A percentile compares a stretch with the other conserved stretches of the same genome.
Conservation (phyloP, 2,113 vertebrate species). For the Setophaga petechia region DNA sequence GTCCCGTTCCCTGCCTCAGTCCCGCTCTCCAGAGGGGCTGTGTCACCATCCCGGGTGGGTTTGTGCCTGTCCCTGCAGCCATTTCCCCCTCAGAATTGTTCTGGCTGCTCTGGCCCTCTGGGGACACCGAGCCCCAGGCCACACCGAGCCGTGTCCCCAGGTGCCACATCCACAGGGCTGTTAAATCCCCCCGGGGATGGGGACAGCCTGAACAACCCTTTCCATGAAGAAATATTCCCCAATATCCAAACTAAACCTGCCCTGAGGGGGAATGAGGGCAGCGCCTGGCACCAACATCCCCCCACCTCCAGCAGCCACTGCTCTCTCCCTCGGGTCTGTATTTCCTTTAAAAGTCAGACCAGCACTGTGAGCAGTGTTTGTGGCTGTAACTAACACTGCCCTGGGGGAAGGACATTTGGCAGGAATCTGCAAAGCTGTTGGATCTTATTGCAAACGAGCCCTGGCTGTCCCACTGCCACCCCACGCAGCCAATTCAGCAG, state of each 20-base stretch:
- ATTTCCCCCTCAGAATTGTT: background rate
- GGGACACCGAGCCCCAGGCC: background rate
- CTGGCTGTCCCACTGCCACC: background rate
- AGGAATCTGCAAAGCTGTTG: background rate
- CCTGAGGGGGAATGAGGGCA: accelerated
- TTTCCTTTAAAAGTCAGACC: background rate
- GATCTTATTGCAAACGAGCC: background rate
- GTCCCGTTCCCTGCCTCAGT: background rate
- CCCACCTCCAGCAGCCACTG: background rate
- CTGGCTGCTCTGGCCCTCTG: background rate
- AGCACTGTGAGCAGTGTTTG: background rate
- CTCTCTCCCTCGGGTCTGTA: background rate
- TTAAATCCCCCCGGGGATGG: background rate
- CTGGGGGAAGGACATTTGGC: background rate
- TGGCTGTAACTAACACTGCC: background rate
- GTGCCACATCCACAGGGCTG: background rate
- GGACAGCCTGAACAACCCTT: background rate
- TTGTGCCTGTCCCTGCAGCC: background rate
- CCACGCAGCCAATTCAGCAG: accelerated
- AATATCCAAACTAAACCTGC: background rate
- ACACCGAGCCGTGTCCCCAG: background rate
- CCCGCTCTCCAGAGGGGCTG: accelerated
- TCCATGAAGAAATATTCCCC: background rate
- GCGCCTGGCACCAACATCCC: too few relatives aligned
- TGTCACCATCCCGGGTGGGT: accelerated